Evolutionary conservation across 2,113 vertebrate species (phyloP), one percentile per base, ranked within the genome.

Genomic region (Gavialis gangeticus): DNA sequence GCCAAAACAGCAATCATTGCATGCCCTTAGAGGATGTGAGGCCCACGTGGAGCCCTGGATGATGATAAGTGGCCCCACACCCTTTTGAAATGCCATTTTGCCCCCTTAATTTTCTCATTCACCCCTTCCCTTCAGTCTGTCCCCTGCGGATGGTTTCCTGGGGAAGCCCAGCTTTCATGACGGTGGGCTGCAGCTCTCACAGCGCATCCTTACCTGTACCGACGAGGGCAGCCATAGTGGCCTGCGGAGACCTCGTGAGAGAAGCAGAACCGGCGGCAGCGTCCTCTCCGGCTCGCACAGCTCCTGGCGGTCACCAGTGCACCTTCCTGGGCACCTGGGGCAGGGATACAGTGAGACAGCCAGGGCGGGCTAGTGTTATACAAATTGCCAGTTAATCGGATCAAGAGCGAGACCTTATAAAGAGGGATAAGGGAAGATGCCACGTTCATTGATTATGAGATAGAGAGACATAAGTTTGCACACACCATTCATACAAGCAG

Each of bases 101-200:
- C 73, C 25, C 13, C 27, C 46, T 24, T 37, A 37, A 25, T 62
- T 24, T 25, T 62, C 60, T 18, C 30, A 69, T 21, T 34, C 67
- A 7, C 12, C 67, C 28, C 67, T 71, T 37, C 69, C 18, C 34
- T 73, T 17, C 28, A 16, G 64, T 67, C 64, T 30, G 7, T 3
- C 4, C 3, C 24, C 13, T 16, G 34, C 6, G 58, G 15, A 12
- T 37, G 34, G 34, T 37, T 12, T 84, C 18, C 18, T 24, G 58
- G 28, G 77, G 28, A 24, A 17, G 46, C 4, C 3, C 9, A n/a
- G 8, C 3, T 59, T 77, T 63, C 3, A 2, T 4, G 5, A 6
- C 2, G 6, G 30, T 2, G 11, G 24, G 4, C 2, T 12, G 1
- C 4, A 2, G 5, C 57, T 46, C 54, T 1, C 0, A 11, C 3